Evolutionary conservation across 2,888 invertebrate genomes (phyloP).

Genomic region (Ectropis crepuscularia): DNA sequence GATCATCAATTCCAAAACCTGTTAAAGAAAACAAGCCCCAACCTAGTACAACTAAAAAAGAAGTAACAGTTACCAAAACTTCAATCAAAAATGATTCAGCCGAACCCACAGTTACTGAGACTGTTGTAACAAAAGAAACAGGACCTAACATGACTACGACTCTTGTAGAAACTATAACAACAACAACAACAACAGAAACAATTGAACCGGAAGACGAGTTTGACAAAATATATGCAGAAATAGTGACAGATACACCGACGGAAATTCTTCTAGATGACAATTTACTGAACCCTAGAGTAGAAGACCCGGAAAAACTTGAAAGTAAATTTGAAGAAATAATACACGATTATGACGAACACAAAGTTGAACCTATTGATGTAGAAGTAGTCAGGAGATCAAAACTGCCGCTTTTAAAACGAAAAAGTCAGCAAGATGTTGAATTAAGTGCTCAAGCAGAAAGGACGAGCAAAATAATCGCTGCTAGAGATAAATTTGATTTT

Average conservation of each 20-base stretch:
- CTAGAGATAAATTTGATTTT: slow-evolving; percentile 40
- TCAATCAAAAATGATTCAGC: slow-evolving; percentile 38
- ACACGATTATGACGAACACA: slow-evolving; percentile 68
- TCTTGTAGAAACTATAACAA: slow-evolving; percentile 46
- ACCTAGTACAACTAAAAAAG: slow-evolving; percentile 32
- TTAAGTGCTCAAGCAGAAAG: slow-evolving; percentile 28
- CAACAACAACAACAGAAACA: slow-evolving; percentile 33
- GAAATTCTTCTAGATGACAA: slow-evolving; percentile 45
- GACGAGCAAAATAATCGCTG: slow-evolving; percentile 41
- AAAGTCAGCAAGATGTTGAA: slow-evolving; percentile 53
- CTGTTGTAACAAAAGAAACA: slow-evolving; percentile 38
- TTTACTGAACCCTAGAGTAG: slow-evolving; percentile 54
- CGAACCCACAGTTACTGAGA: slow-evolving; percentile 14
- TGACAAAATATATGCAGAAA: slow-evolving; percentile 72
- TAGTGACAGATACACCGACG: slow-evolving; percentile 45
- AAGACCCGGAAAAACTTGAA: slow-evolving; percentile 66
- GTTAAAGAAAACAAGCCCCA: slow-evolving; percentile 38
- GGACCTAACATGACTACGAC: slow-evolving; percentile 11
- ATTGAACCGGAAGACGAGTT: slow-evolving; percentile 66
- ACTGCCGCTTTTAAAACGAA: slow-evolving; percentile 66
- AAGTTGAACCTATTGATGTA: slow-evolving; percentile 48
- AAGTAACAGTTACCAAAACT: slow-evolving; percentile 26
- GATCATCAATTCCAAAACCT: slow-evolving; percentile 50
- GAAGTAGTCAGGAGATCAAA: slow-evolving; percentile 58
- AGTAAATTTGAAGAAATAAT: slow-evolving; percentile 74